Conservation (phyloP, 1,140 invertebrate genomes). For the Megalonaias nervosa region DNA sequence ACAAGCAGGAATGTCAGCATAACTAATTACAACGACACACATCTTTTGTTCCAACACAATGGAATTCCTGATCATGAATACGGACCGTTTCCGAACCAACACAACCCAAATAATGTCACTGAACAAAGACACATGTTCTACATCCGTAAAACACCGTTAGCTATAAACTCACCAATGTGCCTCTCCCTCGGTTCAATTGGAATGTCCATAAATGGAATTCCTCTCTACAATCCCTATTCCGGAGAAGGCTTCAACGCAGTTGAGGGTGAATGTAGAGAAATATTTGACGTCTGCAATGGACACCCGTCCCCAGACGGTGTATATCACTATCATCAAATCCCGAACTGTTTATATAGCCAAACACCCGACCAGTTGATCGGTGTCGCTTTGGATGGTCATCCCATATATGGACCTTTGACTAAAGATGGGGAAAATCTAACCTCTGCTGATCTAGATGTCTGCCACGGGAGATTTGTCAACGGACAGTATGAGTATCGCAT, state of each 20-base stretch:
- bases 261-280: conserved; percentile 21
- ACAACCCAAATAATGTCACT: too few species aligned
- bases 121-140: too few species aligned
- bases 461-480: conserved; percentile 16
- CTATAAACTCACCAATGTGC: too few species aligned
- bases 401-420: conserved; percentile 32
- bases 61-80: too few species aligned
- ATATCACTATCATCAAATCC: conserved; percentile 27
- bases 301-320: conserved; percentile 18
- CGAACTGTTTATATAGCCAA: conserved; percentile 18
- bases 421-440: conserved; percentile 10
- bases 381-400: conserved; percentile 28
- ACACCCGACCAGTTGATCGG: conserved; percentile 23
- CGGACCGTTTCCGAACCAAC: too few species aligned
- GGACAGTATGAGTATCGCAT: conserved; percentile 22
- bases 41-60: too few species aligned
- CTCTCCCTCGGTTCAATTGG: conserved; percentile 13
- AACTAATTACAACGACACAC: too few species aligned
- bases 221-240: conserved; percentile 29
- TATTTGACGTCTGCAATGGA: conserved; percentile 10
- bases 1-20: too few species aligned
- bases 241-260: conserved; percentile 21
- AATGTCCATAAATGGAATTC: conserved; percentile 10
- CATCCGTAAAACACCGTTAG: too few species aligned
- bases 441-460: conserved; percentile 17